Percentiles rank a stretch among this genome's conserved stretches.
These are phyloP conservation scores for Gallinago undulata DNA, from an alignment of 2,113 vertebrate genomes.

Conservation along the genomic window DNA sequence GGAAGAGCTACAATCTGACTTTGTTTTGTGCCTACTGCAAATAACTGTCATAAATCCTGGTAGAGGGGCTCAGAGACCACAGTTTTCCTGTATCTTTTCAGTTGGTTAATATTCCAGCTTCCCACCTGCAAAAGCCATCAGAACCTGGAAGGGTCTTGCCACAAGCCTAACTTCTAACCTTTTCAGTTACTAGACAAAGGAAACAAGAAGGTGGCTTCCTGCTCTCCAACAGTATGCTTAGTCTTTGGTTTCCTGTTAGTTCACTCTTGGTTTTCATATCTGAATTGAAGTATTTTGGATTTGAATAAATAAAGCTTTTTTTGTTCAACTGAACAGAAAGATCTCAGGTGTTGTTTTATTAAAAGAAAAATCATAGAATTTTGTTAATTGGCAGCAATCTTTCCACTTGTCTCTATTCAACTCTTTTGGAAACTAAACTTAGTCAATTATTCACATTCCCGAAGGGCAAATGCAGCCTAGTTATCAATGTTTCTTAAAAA, in stretches of 20 bases:
- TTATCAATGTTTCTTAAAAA: slow-evolving; percentile 30
- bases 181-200: not conserved
- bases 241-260: not conserved
- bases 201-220: not conserved
- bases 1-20: not conserved
- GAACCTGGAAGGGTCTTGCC: not conserved
- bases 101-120: not conserved
- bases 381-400: not conserved
- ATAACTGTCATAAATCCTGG: not conserved
- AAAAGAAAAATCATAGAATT: not conserved
- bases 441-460: not conserved
- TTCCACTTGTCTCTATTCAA: not conserved
- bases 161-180: not conserved
- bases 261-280: not conserved
- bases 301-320: not conserved
- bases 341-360: not conserved
- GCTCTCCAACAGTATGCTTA: not conserved
- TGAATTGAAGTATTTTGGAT: not conserved
- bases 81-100: not conserved
- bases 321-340: not conserved
- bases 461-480: not conserved
- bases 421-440: slow-evolving; percentile 5
- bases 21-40: not conserved
- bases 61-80: not conserved
- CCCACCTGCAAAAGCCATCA: not conserved